Evolutionary conservation across 1,140 invertebrate species (phyloP), one percentile per base, ranked within the genome.

Genomic region (Aphidius gifuensis): DNA sequence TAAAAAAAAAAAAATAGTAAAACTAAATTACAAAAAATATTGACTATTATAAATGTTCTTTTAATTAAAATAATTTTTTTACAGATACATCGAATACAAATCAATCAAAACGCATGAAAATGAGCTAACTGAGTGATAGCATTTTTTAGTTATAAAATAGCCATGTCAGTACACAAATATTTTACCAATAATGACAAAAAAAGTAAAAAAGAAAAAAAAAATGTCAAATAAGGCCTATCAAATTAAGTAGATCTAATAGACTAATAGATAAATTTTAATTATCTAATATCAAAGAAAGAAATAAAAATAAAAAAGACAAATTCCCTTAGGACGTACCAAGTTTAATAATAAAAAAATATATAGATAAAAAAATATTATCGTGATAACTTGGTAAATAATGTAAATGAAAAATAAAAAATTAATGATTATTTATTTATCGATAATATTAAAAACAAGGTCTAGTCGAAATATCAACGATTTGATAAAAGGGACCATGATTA

Each of bases 51-150:
- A 49, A 11, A 7, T 47, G 11, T 55, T 54, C 23, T 38, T 55
- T 57, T 6, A 21, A 32, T 58, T 43, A 40, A 51, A 43, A 44
- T 4, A 60, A 43, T 53, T 64, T 44, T 40, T 64, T 75, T 71
- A 42, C 55, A 79, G 78, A 80, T 74, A 53, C 68, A 56, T 71
- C 78, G 66, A 78, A 66, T 65, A 68, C 69, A n/a, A 74, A 66
- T 67, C 77, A 78, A 77, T 65, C 72, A 65, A 81, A 81, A 69
- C 78, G 77, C 59, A 76, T 80, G 66, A 81, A 80, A 65, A 61
- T 80, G 65, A 81, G 78, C 73, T 81, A 81, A 80, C 80, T 78
- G 73, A 72, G 76, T 73, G 74, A 70, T 71, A 77, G 73, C 66
- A 64, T 66, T 58, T 32, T 3, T 32, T 32, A 32, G 23, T 64